A percentile compares a stretch with the other conserved stretches of the same genome.
Evolutionary conservation across 2,113 vertebrate genomes (phyloP).

Genomic region (Morone chrysops): DNA sequence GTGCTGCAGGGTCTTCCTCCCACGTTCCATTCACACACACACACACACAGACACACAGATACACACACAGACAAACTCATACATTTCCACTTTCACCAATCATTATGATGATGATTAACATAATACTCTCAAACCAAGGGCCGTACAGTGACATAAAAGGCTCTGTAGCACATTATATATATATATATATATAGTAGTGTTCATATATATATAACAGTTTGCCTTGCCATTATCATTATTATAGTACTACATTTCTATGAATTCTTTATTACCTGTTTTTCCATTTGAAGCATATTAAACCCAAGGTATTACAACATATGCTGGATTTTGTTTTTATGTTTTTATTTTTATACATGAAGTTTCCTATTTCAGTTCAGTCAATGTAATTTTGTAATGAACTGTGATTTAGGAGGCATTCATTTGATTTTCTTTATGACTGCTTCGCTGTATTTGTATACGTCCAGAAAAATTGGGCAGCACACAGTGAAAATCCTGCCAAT

Average conservation of each 20-base stretch:
- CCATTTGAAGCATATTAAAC: not conserved
- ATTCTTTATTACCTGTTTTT: slow-evolving; percentile 1
- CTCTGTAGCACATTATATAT: slow-evolving; percentile 13
- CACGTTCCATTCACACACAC: not conserved
- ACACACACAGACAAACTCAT: not conserved
- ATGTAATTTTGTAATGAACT: not conserved
- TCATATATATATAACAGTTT: not conserved
- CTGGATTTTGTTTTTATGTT: not conserved
- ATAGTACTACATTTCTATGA: not conserved
- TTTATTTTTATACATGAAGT: not conserved
- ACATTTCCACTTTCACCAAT: slow-evolving; percentile 20
- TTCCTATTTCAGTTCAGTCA: not conserved
- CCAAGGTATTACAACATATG: not conserved
- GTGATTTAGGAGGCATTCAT: not conserved
- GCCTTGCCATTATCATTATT: slow-evolving; percentile 9
- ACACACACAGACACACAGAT: too few relatives aligned
- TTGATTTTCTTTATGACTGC: not conserved
- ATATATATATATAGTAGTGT: too few relatives aligned
- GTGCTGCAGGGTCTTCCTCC: slow-evolving; percentile 3
- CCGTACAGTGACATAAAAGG: slow-evolving; percentile 17
- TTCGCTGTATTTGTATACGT: not conserved
- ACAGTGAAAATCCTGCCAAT: not conserved
- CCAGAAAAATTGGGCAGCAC: not conserved
- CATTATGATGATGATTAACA: slow-evolving; percentile 43
- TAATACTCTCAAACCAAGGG: slow-evolving; percentile 37